phyloP scores from a whole-genome alignment of 2,797 vertebrate species.

The Numenius phaeopus region DNA sequence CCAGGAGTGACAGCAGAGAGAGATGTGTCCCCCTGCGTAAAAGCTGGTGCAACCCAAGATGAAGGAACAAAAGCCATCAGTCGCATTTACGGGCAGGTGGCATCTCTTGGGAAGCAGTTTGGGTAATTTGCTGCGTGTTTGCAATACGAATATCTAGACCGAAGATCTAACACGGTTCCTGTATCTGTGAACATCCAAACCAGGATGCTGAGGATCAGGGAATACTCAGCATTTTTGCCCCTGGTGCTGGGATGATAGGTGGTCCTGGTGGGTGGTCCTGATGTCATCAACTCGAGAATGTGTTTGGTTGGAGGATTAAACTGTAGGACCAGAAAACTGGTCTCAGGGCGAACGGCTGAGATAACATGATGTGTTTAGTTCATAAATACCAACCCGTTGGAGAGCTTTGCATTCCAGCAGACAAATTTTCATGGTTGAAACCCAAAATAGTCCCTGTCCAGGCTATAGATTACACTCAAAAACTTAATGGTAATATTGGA shows the following conservation, averaged over 20 bases:
- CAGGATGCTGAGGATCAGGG: neutral
- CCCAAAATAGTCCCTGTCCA: neutral
- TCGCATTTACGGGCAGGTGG: rapidly evolving
- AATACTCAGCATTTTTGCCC: neutral
- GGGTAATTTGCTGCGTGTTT: neutral
- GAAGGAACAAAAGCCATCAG: neutral
- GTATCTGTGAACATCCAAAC: neutral
- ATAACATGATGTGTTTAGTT: neutral
- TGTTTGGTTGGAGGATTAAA: neutral
- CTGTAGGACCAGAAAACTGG: neutral
- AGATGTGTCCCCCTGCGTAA: rapidly evolving
- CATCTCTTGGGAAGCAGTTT: neutral
- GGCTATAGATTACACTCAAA: neutral
- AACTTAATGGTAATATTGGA: neutral
- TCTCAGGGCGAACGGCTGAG: neutral
- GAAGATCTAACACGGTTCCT: neutral
- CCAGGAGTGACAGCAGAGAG: neutral
- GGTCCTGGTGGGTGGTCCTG: neutral
- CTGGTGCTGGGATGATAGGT: rapidly evolving
- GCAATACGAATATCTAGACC: rapidly evolving
- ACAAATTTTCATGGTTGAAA: neutral
- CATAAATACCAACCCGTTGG: neutral
- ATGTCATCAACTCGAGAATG: neutral
- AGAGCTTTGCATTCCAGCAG: neutral
- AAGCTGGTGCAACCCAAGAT: neutral